Percentiles rank a stretch among this genome's conserved stretches.
phyloP scores from a whole-genome alignment of 1,140 invertebrate genomes.

The Harlomillsia oculata region DNA sequence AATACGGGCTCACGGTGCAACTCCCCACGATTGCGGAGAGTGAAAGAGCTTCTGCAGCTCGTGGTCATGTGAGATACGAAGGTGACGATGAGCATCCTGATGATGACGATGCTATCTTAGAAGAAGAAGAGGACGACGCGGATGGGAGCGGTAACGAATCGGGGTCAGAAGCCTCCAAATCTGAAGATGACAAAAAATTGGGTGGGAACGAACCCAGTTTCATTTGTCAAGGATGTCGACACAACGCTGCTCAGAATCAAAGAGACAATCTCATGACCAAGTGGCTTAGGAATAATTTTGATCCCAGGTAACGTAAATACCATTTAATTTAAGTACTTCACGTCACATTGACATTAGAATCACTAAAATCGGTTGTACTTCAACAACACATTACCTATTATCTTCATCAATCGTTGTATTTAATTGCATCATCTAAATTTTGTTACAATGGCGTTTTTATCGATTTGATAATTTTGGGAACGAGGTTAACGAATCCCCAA shows the following conservation, averaged over 20 bases:
- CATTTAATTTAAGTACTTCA: too few species aligned
- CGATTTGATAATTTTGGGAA: background rate
- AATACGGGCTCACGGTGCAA: conserved; percentile 22
- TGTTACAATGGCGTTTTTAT: background rate
- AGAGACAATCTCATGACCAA: conserved; percentile 26
- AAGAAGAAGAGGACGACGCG: conserved; percentile 9
- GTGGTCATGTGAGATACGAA: conserved; percentile 11
- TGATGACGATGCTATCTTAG: background rate
- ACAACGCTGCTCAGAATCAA: conserved; percentile 23
- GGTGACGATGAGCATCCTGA: conserved; percentile 6
- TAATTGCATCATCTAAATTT: too few species aligned
- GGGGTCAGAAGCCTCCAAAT: conserved; percentile 21
- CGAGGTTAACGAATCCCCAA: background rate
- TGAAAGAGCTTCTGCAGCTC: conserved; percentile 19
- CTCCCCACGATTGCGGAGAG: conserved; percentile 22
- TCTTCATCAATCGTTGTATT: background rate
- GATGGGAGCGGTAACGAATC: conserved; percentile 19
- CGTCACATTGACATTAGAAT: too few species aligned
- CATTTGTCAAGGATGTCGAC: conserved; percentile 24
- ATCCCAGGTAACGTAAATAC: conserved; percentile 24
- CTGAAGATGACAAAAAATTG: conserved; percentile 14
- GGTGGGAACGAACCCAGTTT: conserved; percentile 12
- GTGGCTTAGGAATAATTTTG: conserved; percentile 28
- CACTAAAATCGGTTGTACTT: too few species aligned
- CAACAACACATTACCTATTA: too few species aligned